A percentile compares a stretch with the other conserved stretches of the same genome.
These are phyloP conservation scores for Eueremaeus valkanovi DNA, from an alignment of 2,888 invertebrate genomes.

Conservation along the genomic window DNA sequence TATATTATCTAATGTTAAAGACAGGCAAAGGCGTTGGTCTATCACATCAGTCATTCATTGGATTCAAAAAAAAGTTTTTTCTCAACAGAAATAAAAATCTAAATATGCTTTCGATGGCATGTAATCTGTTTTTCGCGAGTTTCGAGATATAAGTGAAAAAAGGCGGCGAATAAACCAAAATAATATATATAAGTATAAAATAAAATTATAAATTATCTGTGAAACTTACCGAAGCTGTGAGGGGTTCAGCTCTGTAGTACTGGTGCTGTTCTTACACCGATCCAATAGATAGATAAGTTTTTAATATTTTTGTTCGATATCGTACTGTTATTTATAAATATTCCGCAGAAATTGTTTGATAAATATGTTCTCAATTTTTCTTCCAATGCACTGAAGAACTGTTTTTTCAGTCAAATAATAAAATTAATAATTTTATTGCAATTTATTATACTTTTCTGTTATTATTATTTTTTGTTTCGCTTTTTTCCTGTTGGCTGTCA, in stretches of 20 bases:
- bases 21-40: slow-evolving; percentile 5
- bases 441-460: no score
- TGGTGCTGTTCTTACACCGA: no score
- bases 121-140: neutral
- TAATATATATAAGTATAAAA: no score
- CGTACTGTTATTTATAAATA: neutral
- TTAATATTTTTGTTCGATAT: neutral
- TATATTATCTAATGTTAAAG: neutral
- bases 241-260: no score
- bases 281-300: no score
- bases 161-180: neutral
- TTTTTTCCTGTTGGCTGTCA: no score
- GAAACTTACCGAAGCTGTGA: no score
- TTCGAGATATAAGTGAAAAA: neutral
- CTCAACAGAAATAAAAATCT: neutral
- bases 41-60: neutral
- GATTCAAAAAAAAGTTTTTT: neutral
- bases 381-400: neutral
- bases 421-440: no score
- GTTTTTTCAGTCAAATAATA: no score
- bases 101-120: neutral
- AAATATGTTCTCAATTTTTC: neutral
- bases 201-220: no score
- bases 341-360: neutral
- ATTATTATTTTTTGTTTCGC: no score